Evolutionary conservation across 53 echinoderm and acorn worm species (phyloP).

Genomic region (Holothuria scabra): DNA sequence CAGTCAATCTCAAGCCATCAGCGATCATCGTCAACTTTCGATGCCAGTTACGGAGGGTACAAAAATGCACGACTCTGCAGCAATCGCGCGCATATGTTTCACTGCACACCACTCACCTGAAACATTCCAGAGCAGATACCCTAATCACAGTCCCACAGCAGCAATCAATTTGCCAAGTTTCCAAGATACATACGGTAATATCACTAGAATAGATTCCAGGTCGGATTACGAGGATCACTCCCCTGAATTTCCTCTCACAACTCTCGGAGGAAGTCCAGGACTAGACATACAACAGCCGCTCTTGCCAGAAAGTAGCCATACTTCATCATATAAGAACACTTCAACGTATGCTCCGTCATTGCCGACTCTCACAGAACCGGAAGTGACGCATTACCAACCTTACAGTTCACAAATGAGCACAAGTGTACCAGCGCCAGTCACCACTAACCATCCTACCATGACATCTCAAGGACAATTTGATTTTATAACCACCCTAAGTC

Average conservation of each 20-base stretch:
- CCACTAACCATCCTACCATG: conserved; percentile 61
- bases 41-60: conserved; percentile 46
- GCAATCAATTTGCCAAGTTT: conserved; percentile 81
- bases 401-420: conserved; percentile 54
- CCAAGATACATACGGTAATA: conserved; percentile 85
- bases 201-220: conserved; percentile 51
- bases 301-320: conserved; percentile 58
- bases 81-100: conserved; percentile 60
- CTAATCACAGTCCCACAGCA: conserved; percentile 40
- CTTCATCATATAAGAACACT: conserved; percentile 56
- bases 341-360: conserved; percentile 55
- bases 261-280: conserved; percentile 43
- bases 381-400: conserved; percentile 56
- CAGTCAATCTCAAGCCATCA: background rate
- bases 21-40: conserved; percentile 21
- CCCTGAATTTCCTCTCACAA: conserved; percentile 58
- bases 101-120: conserved; percentile 49
- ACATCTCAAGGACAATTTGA: conserved; percentile 46
- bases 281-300: conserved; percentile 48
- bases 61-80: conserved; percentile 64
- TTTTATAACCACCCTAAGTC: conserved; percentile 40
- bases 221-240: conserved; percentile 58
- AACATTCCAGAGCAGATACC: conserved; percentile 50
- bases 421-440: conserved; percentile 41
- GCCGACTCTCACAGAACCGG: conserved; percentile 54